Percentiles rank a stretch among this genome's conserved stretches.
Evolutionary conservation across 2,888 invertebrate species (phyloP).

Genomic region (Plebejus melissa): DNA sequence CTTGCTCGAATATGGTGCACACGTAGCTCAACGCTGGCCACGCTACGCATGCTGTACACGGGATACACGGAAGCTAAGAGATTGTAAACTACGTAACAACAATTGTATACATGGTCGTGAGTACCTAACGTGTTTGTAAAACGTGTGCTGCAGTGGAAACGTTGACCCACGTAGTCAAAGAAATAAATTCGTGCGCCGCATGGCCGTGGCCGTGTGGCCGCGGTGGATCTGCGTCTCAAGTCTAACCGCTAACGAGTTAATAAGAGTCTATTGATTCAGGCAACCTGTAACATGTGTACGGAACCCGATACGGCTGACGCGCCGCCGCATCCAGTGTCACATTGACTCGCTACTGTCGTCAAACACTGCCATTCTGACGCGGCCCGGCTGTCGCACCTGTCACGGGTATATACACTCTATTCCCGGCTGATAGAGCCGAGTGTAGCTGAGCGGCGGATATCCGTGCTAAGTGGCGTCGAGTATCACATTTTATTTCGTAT

Average conservation of each 20-base stretch:
- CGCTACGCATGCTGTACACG: too few species aligned
- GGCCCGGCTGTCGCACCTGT: neutral
- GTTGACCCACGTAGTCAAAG: too few species aligned
- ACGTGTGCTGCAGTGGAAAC: too few species aligned
- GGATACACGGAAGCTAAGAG: too few species aligned
- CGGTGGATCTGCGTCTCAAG: too few species aligned
- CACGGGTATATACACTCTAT: neutral
- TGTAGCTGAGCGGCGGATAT: neutral
- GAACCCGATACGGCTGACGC: neutral
- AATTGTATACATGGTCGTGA: too few species aligned
- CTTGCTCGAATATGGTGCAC: too few species aligned
- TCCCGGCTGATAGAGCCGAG: accelerated
- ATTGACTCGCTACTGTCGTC: conserved; percentile 5
- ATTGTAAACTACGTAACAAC: too few species aligned
- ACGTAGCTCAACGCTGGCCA: too few species aligned
- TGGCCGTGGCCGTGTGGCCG: too few species aligned
- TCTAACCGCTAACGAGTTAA: neutral
- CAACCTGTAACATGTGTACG: neutral
- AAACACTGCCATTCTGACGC: conserved; percentile 5
- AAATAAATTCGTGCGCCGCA: too few species aligned
- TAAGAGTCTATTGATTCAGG: neutral
- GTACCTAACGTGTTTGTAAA: too few species aligned
- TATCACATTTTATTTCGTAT: conserved; percentile 21
- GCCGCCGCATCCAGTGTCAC: neutral
- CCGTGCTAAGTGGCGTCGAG: conserved; percentile 8